A percentile compares a stretch with the other conserved stretches of the same genome.
phyloP scores from a whole-genome alignment of 2,888 invertebrate genomes.

The Alitta virens region DNA sequence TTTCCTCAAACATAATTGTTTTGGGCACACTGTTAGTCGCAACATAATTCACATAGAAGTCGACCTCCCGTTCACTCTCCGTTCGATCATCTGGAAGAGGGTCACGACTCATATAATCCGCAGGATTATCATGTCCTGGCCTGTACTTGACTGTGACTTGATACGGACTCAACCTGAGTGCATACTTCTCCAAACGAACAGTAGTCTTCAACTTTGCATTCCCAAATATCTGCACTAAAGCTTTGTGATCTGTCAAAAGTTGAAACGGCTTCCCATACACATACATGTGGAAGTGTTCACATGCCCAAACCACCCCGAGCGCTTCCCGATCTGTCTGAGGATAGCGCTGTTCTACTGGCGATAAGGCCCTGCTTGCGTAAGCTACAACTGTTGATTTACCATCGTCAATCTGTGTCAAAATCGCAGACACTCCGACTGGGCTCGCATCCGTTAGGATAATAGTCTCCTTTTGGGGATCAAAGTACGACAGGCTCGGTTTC shows the following conservation, averaged over 20 bases:
- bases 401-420: constrained; percentile 17
- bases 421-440: constrained; percentile 22
- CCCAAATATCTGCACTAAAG: constrained; percentile 20
- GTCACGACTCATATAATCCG: not conserved
- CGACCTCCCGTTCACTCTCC: too few relatives aligned
- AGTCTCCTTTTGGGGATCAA: not conserved
- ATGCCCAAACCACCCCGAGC: constrained; percentile 25
- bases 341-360: constrained; percentile 21
- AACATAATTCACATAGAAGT: not conserved
- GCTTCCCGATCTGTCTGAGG: constrained; percentile 29
- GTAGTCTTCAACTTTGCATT: constrained; percentile 22
- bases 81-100: too few relatives aligned
- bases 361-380: constrained; percentile 20
- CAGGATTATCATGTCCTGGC: constrained; percentile 27
- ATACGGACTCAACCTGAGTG: constrained; percentile 27
- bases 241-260: constrained; percentile 20
- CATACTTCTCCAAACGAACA: constrained; percentile 33
- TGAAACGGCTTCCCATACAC: constrained; percentile 23
- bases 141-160: constrained; percentile 21
- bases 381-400: constrained; percentile 10
- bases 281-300: constrained; percentile 21
- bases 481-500: not conserved
- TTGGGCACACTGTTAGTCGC: too few relatives aligned
- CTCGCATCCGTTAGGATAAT: too few relatives aligned
- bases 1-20: too few relatives aligned